Evolutionary conservation across 2,888 invertebrate genomes (phyloP).

Genomic region (Drosophila koepferae): DNA sequence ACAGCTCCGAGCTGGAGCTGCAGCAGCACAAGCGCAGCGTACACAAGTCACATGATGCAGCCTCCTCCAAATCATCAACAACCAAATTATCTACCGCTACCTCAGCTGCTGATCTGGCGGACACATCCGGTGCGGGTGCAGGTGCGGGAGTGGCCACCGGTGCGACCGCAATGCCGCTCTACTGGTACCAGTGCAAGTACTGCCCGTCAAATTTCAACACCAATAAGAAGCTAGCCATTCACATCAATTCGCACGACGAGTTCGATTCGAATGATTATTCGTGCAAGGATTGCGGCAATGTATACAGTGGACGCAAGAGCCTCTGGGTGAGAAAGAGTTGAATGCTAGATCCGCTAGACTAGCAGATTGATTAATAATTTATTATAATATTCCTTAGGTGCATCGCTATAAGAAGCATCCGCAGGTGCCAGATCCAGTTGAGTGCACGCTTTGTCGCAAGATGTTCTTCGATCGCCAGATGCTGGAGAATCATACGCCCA

Average conservation of each 20-base stretch:
- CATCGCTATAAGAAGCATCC: conserved; percentile 86
- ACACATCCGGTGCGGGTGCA: conserved; percentile 4
- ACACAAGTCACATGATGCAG: conserved; percentile 64
- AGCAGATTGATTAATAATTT: no score
- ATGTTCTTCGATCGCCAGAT: conserved; percentile 84
- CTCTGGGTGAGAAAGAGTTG: conserved; percentile 82
- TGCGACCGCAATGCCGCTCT: conserved; percentile 61
- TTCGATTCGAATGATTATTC: conserved; percentile 85
- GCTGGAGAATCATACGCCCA: conserved; percentile 83
- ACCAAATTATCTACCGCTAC: conserved; percentile 35
- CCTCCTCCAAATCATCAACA: conserved; percentile 5
- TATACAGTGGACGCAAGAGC: conserved; percentile 85
- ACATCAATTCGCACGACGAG: conserved; percentile 85
- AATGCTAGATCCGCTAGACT: no score
- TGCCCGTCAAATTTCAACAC: conserved; percentile 85
- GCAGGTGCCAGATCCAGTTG: conserved; percentile 84
- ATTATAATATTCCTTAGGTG: conserved; percentile 57
- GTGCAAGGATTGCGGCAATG: conserved; percentile 85
- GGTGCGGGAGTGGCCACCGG: neutral
- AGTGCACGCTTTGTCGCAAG: conserved; percentile 84
- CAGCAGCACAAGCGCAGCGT: conserved; percentile 83
- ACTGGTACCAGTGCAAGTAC: conserved; percentile 85
- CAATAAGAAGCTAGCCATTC: conserved; percentile 85
- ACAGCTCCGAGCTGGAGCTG: conserved; percentile 82
- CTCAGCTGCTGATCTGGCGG: conserved; percentile 29